Base-by-base conservation (phyloP, 2,888 invertebrate genomes). In the Byasa hedistus region DNA sequence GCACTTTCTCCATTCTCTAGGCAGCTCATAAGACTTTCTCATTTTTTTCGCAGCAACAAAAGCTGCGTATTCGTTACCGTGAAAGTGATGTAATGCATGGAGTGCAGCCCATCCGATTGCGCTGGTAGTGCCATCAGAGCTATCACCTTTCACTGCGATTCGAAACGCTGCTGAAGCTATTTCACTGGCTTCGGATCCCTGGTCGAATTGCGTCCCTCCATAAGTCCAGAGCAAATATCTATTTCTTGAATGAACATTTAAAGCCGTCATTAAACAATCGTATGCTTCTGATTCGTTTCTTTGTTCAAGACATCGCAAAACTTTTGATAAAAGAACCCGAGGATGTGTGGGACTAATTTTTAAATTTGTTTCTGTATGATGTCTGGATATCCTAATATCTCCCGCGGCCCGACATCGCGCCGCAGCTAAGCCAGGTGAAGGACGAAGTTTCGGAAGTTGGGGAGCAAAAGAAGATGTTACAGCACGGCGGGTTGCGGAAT, bases 31-130 rank as follows among this genome's bases (percentile, higher is more conserved):
- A 15, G 79, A 77, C 71, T 90, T 89, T 61, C 90, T 81, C 91
- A 91, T 91, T 76, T 79, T 84, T 63, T 79, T 86, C 7, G 80
- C 82, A 21, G 89, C 81, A 54, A 88, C 78, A 72, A 87, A 89
- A 32, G 89, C 89, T 27, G 82, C 82, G 69, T 77, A 73, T 15
- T 44, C 21, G 67, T 87, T 80, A 1, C 74, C 74, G 57, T 79
- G 76, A 57, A 68, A 77, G 70, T 91, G 91, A 71, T 87, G 71
- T 58, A 87, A 73, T 23, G 86, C 76, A 70, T 91, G 91, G 61
- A 91, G 69, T 1, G 88, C 89, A 10, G 89, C 91, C 88, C 88
- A 91, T 10, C 86, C 88, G 59, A 91, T 87, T 1, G 86, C 80
- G 70, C 82, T 85, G n/a, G 83, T 79, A 48, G 82, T 85, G 3